Conservation (phyloP, 2,113 vertebrate species). For the Xyrauchen texanus region DNA sequence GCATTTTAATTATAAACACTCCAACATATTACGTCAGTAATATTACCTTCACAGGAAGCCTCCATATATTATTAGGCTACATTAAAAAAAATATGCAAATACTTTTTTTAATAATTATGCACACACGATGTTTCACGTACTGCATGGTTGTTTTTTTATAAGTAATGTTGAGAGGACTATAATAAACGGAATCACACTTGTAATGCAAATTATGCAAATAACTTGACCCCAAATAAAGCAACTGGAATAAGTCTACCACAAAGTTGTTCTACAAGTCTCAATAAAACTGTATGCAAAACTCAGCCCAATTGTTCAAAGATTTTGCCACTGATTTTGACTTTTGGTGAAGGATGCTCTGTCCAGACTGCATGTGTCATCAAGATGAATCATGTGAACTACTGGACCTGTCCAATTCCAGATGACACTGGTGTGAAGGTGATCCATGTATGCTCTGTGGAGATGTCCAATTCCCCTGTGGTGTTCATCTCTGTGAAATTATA, state of each 20-base stretch:
- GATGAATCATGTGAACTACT: constrained; percentile 13
- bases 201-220: neutral
- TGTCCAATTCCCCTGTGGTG: constrained; percentile 34
- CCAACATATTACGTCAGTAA: too few relatives aligned
- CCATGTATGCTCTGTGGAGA: constrained; percentile 32
- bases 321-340: neutral
- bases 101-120: neutral
- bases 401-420: constrained; percentile 25
- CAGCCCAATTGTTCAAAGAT: neutral
- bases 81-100: neutral
- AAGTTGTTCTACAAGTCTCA: neutral
- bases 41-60: too few relatives aligned
- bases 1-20: too few relatives aligned
- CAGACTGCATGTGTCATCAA: neutral
- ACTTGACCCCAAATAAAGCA: neutral
- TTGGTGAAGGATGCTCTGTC: neutral
- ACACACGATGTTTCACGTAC: neutral
- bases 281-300: neutral
- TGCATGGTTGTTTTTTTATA: neutral
- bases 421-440: constrained; percentile 29
- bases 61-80: too few relatives aligned
- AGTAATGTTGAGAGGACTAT: neutral
- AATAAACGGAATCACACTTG: neutral
- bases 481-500: constrained; percentile 47
- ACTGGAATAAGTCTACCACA: neutral